Evolutionary conservation across 2,113 vertebrate species (phyloP).

Genomic region (Carassius carassius): DNA sequence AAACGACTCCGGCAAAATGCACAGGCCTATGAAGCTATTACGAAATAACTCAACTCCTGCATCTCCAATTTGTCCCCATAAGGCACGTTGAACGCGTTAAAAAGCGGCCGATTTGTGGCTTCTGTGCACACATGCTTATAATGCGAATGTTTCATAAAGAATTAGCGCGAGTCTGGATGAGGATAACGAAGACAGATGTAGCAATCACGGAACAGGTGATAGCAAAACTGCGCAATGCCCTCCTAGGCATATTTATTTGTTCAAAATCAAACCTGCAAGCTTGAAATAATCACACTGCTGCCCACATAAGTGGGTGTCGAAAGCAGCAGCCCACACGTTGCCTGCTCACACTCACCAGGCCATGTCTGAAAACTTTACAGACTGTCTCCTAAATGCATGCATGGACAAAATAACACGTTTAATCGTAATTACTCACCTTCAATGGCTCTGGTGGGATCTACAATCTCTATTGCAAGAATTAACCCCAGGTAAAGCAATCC

Average conservation of each 20-base stretch:
- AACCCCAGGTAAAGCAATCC: conserved; percentile 73
- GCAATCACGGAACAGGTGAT: conserved; percentile 21
- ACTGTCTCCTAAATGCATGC: conserved; percentile 52
- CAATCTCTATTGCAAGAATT: conserved; percentile 69
- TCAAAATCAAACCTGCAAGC: background rate
- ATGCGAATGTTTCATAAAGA: conserved; percentile 3
- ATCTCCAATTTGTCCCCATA: background rate
- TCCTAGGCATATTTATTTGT: background rate
- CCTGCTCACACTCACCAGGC: conserved; percentile 5
- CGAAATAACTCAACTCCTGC: conserved; percentile 22
- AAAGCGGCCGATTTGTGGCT: background rate
- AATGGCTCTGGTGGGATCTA: conserved; percentile 65
- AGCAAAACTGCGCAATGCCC: background rate
- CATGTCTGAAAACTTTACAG: conserved; percentile 60
- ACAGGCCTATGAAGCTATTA: conserved; percentile 26
- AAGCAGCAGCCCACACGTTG: background rate
- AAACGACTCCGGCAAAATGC: background rate
- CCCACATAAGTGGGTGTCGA: conserved; percentile 22
- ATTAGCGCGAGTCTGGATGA: background rate
- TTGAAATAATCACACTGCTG: background rate
- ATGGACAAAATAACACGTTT: conserved; percentile 57
- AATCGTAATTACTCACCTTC: conserved; percentile 71
- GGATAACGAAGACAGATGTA: background rate
- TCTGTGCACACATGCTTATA: background rate
- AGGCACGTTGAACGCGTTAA: background rate